Percentiles rank a stretch among this genome's conserved stretches.
Evolutionary conservation across 2,113 vertebrate genomes (phyloP).

Genomic region (Calypte anna): DNA sequence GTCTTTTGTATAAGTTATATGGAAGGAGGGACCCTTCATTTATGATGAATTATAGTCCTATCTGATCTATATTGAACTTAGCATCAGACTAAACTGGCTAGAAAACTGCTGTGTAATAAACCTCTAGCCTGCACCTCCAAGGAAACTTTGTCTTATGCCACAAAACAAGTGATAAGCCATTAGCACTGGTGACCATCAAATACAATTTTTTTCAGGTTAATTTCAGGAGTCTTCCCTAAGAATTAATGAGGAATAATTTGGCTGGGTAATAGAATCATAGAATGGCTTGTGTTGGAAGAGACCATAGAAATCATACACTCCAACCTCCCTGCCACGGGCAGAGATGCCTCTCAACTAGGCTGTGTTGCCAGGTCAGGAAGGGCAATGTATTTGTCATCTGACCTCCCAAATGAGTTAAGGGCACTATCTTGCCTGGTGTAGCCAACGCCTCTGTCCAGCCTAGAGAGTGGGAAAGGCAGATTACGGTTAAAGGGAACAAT

Average conservation of each 20-base stretch:
- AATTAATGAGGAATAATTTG: neutral
- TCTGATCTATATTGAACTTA: neutral
- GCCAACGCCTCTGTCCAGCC: neutral
- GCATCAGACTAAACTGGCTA: neutral
- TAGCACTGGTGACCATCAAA: neutral
- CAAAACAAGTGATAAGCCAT: neutral
- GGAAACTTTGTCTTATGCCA: neutral
- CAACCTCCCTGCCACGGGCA: no score
- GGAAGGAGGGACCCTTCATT: neutral
- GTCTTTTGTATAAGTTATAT: neutral
- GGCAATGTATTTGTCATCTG: neutral
- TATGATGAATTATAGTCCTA: neutral
- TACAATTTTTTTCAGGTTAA: neutral
- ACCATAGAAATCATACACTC: no score
- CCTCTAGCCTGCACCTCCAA: neutral
- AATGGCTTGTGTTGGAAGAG: no score
- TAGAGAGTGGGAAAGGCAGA: constrained; percentile 14
- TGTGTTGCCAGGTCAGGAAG: no score
- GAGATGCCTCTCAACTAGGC: no score
- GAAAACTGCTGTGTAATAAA: neutral
- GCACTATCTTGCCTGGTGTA: neutral
- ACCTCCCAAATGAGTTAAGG: neutral
- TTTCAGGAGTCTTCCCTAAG: neutral
- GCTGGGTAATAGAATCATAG: neutral
- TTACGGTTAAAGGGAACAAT: neutral